Evolutionary conservation across 1,140 invertebrate genomes (phyloP).

Genomic region (Macrobrachium rosenbergii): DNA sequence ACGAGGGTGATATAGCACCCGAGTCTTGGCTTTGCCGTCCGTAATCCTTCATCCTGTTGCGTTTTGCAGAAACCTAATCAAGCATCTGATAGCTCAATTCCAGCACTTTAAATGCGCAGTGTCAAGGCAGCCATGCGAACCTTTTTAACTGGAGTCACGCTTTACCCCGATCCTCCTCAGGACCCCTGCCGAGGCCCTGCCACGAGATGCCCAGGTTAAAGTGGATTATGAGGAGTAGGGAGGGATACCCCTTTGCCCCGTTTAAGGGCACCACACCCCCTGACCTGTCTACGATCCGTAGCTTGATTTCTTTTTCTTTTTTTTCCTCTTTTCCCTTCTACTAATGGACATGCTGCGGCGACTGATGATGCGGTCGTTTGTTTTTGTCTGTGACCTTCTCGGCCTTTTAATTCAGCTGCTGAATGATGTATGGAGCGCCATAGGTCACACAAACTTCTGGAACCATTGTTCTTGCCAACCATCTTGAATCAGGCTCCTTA

Average conservation of each 20-base stretch:
- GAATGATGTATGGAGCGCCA: too few species aligned
- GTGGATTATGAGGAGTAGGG: background rate
- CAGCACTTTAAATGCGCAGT: slow-evolving; percentile 32
- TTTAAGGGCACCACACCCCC: too few species aligned
- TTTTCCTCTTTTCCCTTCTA: background rate
- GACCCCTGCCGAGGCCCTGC: slow-evolving; percentile 28
- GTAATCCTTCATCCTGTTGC: slow-evolving; percentile 49
- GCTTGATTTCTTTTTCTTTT: background rate
- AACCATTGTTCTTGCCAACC: too few species aligned
- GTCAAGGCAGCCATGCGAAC: slow-evolving; percentile 41
- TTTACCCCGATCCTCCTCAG: background rate
- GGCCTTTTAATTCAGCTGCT: too few species aligned
- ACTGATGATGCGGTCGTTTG: too few species aligned
- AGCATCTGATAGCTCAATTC: slow-evolving; percentile 57
- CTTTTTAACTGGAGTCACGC: slow-evolving; percentile 58
- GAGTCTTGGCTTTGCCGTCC: slow-evolving; percentile 12
- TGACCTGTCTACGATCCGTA: background rate
- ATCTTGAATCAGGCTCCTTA: too few species aligned
- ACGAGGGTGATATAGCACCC: slow-evolving; percentile 42
- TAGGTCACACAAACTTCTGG: too few species aligned
- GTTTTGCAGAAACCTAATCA: slow-evolving; percentile 58
- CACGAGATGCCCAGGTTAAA: background rate
- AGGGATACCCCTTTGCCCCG: too few species aligned
- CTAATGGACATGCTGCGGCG: too few species aligned
- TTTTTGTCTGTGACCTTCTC: too few species aligned